Base-by-base conservation (phyloP, 2,113 vertebrate genomes). In the Nesogale talazaci region DNA sequence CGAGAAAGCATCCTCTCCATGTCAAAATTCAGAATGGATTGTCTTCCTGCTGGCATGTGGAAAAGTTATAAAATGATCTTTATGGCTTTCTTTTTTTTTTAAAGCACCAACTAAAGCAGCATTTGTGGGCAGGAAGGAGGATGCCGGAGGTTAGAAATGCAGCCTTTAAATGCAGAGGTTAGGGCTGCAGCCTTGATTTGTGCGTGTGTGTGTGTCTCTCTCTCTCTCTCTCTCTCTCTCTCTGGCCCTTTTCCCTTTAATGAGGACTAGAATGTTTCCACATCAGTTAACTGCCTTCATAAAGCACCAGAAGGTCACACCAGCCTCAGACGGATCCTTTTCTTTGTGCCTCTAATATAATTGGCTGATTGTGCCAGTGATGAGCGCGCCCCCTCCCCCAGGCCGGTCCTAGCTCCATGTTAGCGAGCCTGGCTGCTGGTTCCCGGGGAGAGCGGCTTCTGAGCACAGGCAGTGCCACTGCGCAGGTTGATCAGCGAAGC, bases 361-460 rank as follows among this genome's bases (percentile, higher is more conserved):
- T 98, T 98, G 98, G 98, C 98, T 97, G 98, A 97, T 97, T 97
- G 97, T 98, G 96, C 97, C 93, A 15, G 97, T 74, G 97, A 97
- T 97, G 97, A 90, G 97, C 96, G 96, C 96, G 90, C 96, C 94
- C 96, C 96, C 96, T 92, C 94, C 96, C 97, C 96, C 97, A 91
- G 95, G 96, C 84, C 67, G 34, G 95, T 79, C 96, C 96, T 80
- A 75, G 96, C 97, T 96, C 97, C 94, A 80, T 70, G 95, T 93
- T 95, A 85, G 91, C 46, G 86, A 96, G 95, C 95, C 95, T 92
- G 81, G 36, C 91, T 93, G 94, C 92, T 59, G 93, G 82, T 96
- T 95, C 94, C 97, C 86, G 97, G 97, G 97, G 98, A 98, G 89
- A 96, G 97, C 97, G 70, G 97, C 96, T 93, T 82, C 96, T n/a